phyloP scores from a whole-genome alignment of 2,888 invertebrate species.

The Leptinotarsa haldemani region DNA sequence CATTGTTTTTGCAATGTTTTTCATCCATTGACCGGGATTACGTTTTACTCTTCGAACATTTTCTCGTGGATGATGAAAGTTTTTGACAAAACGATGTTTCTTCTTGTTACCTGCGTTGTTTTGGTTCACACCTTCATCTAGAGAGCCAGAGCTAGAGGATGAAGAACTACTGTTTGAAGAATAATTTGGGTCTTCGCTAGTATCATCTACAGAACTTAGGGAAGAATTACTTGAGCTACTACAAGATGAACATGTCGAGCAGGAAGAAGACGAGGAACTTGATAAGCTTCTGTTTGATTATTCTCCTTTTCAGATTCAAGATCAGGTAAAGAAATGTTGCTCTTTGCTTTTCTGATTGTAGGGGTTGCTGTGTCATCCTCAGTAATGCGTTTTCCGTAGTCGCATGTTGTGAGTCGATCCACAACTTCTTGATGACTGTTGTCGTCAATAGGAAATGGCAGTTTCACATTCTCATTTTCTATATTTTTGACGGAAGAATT shows the following conservation, averaged over 20 bases:
- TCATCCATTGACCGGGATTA: neutral
- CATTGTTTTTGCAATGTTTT: conserved; percentile 8
- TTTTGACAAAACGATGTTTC: neutral
- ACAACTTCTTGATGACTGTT: conserved; percentile 22
- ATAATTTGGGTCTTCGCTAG: too few species aligned
- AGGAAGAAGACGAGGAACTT: too few species aligned
- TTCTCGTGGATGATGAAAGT: conserved; percentile 5
- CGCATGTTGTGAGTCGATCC: conserved; percentile 19
- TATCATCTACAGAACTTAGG: too few species aligned
- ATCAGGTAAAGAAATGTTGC: too few species aligned
- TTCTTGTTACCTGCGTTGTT: neutral
- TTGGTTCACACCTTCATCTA: too few species aligned
- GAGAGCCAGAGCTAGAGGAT: too few species aligned
- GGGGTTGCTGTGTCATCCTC: conserved; percentile 17
- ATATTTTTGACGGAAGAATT: neutral
- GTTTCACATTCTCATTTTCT: conserved; percentile 22
- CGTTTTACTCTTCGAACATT: conserved; percentile 6
- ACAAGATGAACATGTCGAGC: too few species aligned
- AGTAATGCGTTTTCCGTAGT: conserved; percentile 20
- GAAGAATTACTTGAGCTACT: too few species aligned
- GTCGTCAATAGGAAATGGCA: conserved; percentile 21
- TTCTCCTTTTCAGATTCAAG: too few species aligned
- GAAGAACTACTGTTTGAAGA: too few species aligned
- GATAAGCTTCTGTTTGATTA: too few species aligned
- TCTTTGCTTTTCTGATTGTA: neutral